Percentiles rank a stretch among this genome's conserved stretches.
phyloP scores from a whole-genome alignment of 1,140 invertebrate genomes.

The Neuroterus valhalla region DNA sequence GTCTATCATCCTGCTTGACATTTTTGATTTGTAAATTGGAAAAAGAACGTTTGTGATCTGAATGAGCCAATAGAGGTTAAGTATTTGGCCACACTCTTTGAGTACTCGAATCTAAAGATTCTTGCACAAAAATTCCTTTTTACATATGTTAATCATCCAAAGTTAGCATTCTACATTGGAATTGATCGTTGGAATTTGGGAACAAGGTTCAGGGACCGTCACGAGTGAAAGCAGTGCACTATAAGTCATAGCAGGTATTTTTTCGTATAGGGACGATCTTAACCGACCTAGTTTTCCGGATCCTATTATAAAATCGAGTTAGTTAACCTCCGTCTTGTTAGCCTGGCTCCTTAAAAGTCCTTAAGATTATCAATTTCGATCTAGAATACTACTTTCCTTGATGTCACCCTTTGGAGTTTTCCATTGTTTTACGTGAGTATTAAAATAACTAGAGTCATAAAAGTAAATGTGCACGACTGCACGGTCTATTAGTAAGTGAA shows the following conservation, averaged over 20 bases:
- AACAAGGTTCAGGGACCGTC: slow-evolving; percentile 67
- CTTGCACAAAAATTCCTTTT: slow-evolving; percentile 13
- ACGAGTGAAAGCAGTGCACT: background rate
- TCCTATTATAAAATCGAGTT: too few relatives aligned
- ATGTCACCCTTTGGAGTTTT: background rate
- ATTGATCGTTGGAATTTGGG: slow-evolving; percentile 63
- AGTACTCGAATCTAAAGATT: slow-evolving; percentile 10
- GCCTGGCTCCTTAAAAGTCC: slow-evolving; percentile 12
- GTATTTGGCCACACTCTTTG: slow-evolving; percentile 22
- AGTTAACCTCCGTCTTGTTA: background rate
- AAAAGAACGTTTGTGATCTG: slow-evolving; percentile 22
- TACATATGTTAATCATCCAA: slow-evolving; percentile 22
- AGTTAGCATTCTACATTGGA: slow-evolving; percentile 71
- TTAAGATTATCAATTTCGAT: slow-evolving; percentile 65
- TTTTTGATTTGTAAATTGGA: slow-evolving; percentile 33
- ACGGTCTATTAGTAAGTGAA: slow-evolving; percentile 40
- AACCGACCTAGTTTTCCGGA: too few relatives aligned
- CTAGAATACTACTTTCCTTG: slow-evolving; percentile 67
- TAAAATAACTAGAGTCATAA: slow-evolving; percentile 42
- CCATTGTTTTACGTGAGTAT: background rate
- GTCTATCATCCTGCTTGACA: slow-evolving; percentile 66
- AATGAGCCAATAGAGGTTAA: slow-evolving; percentile 38
- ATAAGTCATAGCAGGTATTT: background rate
- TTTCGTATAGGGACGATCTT: too few relatives aligned
- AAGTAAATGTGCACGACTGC: slow-evolving; percentile 40